phyloP scores from a whole-genome alignment of 1,140 invertebrate genomes.

The Microplitis mediator region DNA sequence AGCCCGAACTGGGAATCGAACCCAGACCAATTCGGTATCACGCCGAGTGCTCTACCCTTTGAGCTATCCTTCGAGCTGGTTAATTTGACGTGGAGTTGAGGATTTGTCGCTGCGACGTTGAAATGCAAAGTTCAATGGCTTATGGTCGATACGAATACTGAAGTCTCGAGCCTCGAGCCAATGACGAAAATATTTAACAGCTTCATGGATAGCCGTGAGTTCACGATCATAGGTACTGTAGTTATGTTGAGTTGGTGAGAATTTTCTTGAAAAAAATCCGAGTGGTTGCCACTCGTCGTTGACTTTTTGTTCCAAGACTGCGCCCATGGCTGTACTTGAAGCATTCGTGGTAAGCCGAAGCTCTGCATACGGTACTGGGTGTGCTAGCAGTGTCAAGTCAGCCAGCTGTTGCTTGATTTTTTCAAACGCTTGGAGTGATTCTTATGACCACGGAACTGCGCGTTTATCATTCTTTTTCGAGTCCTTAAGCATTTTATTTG shows the following conservation, averaged over 20 bases:
- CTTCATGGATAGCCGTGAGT: slow-evolving; percentile 56
- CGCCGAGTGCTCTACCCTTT: too few species aligned
- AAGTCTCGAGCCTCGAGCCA: slow-evolving; percentile 53
- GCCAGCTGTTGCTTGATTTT: slow-evolving; percentile 14
- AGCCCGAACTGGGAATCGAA: too few species aligned
- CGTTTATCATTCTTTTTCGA: slow-evolving; percentile 33
- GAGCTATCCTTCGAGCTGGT: too few species aligned
- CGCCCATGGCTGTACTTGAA: slow-evolving; percentile 22
- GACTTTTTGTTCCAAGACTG: slow-evolving; percentile 27
- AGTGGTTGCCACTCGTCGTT: slow-evolving; percentile 28
- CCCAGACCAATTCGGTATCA: too few species aligned
- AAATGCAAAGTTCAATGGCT: slow-evolving; percentile 44
- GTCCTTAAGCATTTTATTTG: background rate
- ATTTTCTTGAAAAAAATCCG: slow-evolving; percentile 24
- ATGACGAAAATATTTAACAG: slow-evolving; percentile 54
- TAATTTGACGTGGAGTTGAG: slow-evolving; percentile 16
- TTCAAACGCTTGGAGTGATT: slow-evolving; percentile 22
- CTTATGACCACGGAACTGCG: slow-evolving; percentile 21
- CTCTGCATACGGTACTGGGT: background rate
- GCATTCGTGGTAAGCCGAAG: background rate
- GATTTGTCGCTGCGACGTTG: slow-evolving; percentile 37
- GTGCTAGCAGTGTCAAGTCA: background rate
- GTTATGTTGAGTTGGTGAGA: slow-evolving; percentile 38
- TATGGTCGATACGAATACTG: slow-evolving; percentile 52
- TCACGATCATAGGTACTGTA: slow-evolving; percentile 58